Percentiles rank a stretch among this genome's conserved stretches.
Evolutionary conservation across 2,797 vertebrate species (phyloP).

Genomic region (Onychomys torridus): DNA sequence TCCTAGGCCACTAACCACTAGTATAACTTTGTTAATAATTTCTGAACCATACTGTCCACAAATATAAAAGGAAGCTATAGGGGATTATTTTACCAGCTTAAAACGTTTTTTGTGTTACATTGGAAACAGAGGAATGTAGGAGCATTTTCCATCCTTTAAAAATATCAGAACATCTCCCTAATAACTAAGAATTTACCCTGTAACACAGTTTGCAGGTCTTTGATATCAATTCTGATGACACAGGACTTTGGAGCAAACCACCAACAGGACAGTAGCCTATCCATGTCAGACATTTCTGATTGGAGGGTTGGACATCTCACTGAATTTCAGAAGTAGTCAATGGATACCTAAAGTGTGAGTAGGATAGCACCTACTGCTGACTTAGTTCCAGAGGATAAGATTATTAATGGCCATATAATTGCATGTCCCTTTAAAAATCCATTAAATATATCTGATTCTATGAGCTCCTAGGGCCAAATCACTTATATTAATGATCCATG

Average conservation of each 20-base stretch:
- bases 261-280: background rate
- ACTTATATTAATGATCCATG: background rate
- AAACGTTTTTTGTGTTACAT: background rate
- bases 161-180: background rate
- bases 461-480: constrained; percentile 59
- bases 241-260: background rate
- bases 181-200: background rate
- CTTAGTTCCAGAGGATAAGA: constrained; percentile 78
- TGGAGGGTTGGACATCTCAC: constrained; percentile 61
- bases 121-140: constrained; percentile 13
- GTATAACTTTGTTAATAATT: background rate
- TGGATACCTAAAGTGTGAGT: constrained; percentile 41
- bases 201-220: background rate
- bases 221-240: background rate
- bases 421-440: constrained; percentile 75
- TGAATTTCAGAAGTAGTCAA: constrained; percentile 78
- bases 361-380: constrained; percentile 73
- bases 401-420: constrained; percentile 80
- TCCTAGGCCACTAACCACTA: background rate
- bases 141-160: background rate
- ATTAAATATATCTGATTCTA: constrained; percentile 50
- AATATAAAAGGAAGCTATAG: background rate
- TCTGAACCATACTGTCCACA: background rate
- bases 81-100: background rate
- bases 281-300: constrained; percentile 67